A percentile compares a stretch with the other conserved stretches of the same genome.
Conservation (phyloP, 2,113 vertebrate species). For the Scomber japonicus region DNA sequence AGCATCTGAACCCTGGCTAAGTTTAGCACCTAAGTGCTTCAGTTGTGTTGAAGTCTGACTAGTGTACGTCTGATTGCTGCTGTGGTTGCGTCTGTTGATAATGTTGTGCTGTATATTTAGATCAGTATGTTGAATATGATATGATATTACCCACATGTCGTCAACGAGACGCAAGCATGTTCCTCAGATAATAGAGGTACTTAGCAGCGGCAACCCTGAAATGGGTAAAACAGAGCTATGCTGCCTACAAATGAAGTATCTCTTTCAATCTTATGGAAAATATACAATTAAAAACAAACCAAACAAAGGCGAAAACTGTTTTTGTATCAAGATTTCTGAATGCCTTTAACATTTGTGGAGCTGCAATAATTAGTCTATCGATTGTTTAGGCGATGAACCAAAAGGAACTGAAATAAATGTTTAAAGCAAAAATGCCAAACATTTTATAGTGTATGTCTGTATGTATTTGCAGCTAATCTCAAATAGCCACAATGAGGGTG, state of each 20-base stretch:
- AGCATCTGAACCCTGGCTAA: constrained; percentile 4
- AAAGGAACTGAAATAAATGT: too few species aligned
- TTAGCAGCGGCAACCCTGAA: background rate
- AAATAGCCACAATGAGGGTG: background rate
- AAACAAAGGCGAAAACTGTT: too few species aligned
- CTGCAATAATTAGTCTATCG: too few species aligned
- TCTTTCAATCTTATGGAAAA: too few species aligned
- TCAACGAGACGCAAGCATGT: background rate
- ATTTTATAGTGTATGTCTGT: background rate
- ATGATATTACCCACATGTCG: background rate
- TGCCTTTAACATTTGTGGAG: too few species aligned
- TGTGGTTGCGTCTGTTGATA: background rate
- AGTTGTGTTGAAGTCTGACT: background rate
- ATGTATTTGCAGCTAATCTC: background rate
- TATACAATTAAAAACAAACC: too few species aligned
- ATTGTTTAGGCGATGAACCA: too few species aligned
- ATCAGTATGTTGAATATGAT: background rate
- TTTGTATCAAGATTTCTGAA: background rate
- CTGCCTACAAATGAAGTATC: too few species aligned
- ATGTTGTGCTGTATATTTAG: constrained; percentile 18
- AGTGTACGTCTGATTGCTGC: background rate
- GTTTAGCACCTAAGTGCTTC: background rate
- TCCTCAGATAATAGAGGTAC: background rate
- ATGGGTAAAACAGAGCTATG: too few species aligned
- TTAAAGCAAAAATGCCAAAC: too few species aligned